Evolutionary conservation across 1,140 invertebrate genomes (phyloP), one percentile per base, ranked within the genome.

Genomic region (Belonocnema kinseyi): DNA sequence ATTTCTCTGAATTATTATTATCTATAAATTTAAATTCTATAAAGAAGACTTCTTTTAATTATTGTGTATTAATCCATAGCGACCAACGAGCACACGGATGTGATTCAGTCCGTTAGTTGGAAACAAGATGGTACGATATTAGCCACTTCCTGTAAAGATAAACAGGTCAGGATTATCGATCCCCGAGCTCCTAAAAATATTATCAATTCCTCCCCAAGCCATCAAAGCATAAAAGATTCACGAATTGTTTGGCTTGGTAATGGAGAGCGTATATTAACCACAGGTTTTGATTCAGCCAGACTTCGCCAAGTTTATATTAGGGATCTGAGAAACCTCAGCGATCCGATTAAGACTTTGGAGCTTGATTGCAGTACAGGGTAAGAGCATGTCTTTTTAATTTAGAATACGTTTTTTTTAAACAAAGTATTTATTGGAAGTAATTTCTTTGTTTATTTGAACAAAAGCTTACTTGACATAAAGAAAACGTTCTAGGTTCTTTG

Each of bases 151-250:
- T 96, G 95, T 85, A 97, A 97, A 90, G 97, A 98, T 85, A 97
- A 97, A 88, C 94, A 94, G 88, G 91, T 98, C 14, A 93, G 96
- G 50, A 94, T 97, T 46, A 91, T 97, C 77, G 97, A 98, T 92
- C 96, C 96, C 1, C 91, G 97, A 21, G 92, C 92, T 0, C 87
- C 93, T 1, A 90, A 92, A 77, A 92, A 92, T 73, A 94, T 95
- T 56, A 90, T 95, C 21, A 92, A 94, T 79, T 91, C 93, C 2
- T 93, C 94, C 2, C 94, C 94, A 75, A 96, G 96, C 85, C 97
- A 97, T 89, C 95, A 96, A 87, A 97, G 95, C 85, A 96, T 97
- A 71, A 98, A 97, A 90, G 98, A 98, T 87, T 98, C 97, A 0
- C 92, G 97, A 75, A 93, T 98, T 2, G 94, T 97, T 0, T 99